phyloP scores from a whole-genome alignment of 1,140 invertebrate genomes.

The Dreissena rostriformis region DNA sequence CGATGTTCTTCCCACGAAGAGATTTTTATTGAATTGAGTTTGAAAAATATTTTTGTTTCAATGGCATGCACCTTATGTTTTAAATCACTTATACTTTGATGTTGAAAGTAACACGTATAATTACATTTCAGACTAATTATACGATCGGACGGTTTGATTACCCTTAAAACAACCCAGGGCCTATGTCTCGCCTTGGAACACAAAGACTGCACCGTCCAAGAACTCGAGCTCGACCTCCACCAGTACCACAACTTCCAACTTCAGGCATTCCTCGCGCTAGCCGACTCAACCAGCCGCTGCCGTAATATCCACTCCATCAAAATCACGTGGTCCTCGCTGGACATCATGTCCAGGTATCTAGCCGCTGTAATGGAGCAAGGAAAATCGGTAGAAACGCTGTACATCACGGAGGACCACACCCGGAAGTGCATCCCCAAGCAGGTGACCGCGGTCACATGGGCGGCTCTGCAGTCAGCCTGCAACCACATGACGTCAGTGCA shows the following conservation, averaged over 20 bases:
- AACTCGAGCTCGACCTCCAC: conserved; percentile 65
- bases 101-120: not conserved
- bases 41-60: no score
- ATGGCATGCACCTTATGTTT: no score
- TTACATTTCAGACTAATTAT: conserved; percentile 54
- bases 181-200: conserved; percentile 52
- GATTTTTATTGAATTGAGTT: no score
- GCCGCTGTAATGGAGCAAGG: conserved; percentile 47
- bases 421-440: conserved; percentile 35
- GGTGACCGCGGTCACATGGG: conserved; percentile 64
- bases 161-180: conserved; percentile 57
- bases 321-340: conserved; percentile 65
- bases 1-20: no score
- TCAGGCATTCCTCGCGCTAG: conserved; percentile 55
- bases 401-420: conserved; percentile 52
- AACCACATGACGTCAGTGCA: conserved; percentile 61
- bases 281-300: conserved; percentile 50
- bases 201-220: conserved; percentile 48
- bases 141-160: conserved; percentile 58
- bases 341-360: conserved; percentile 65
- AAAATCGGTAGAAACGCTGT: conserved; percentile 50
- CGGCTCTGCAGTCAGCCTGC: conserved; percentile 65
- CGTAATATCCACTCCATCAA: conserved; percentile 53
- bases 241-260: conserved; percentile 58
- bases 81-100: no score